Conservation (phyloP, 2,888 invertebrate species). For the Agelastica alni region DNA sequence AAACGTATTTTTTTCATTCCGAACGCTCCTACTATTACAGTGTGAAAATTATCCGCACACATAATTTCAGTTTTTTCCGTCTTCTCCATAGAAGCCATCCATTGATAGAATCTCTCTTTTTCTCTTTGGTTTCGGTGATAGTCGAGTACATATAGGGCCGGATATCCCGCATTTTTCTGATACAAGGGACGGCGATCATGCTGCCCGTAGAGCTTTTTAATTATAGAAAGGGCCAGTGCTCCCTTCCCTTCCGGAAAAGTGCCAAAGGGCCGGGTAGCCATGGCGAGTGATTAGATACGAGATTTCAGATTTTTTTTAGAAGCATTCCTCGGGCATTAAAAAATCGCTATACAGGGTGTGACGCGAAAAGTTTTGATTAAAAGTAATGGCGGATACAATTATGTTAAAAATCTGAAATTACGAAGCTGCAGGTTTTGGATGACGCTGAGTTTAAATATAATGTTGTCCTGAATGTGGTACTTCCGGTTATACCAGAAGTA, state of each 20-base stretch:
- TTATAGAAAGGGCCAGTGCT: constrained; percentile 12
- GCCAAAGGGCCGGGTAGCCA: neutral
- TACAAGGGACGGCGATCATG: constrained; percentile 15
- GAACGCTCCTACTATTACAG: neutral
- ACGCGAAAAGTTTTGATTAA: too few relatives aligned
- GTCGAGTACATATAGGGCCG: constrained; percentile 16
- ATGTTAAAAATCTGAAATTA: too few relatives aligned
- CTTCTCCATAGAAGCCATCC: constrained; percentile 7
- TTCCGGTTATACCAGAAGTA: too few relatives aligned
- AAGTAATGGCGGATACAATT: too few relatives aligned
- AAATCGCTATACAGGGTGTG: too few relatives aligned
- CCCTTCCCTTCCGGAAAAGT: constrained; percentile 6
- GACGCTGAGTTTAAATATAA: too few relatives aligned
- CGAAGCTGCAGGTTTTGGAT: too few relatives aligned
- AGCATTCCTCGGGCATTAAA: too few relatives aligned
- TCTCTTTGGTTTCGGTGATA: constrained; percentile 17
- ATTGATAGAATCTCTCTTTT: constrained; percentile 14
- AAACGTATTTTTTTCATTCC: too few relatives aligned
- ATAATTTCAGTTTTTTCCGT: constrained; percentile 13
- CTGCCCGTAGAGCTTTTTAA: constrained; percentile 18
- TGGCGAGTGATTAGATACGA: neutral
- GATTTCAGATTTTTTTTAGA: neutral
- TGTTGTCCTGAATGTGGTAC: too few relatives aligned
- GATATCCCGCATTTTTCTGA: constrained; percentile 20
- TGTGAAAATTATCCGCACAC: constrained; percentile 10